These are phyloP conservation scores for Rhabdornis inornatus DNA, from an alignment of 2,113 vertebrate species.

Conservation along the genomic window DNA sequence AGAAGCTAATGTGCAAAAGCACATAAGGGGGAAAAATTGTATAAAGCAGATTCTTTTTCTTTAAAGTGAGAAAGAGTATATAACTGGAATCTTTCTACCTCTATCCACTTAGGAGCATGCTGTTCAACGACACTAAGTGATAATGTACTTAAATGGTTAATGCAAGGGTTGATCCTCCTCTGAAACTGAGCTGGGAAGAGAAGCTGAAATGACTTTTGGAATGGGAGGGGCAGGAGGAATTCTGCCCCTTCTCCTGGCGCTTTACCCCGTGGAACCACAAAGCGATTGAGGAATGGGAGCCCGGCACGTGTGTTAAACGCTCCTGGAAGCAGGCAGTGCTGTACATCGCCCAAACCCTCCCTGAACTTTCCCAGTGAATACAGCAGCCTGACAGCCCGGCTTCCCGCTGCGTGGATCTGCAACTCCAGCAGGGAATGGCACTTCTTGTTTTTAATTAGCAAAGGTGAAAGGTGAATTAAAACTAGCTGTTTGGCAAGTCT, in stretches of 20 bases:
- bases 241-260: background rate
- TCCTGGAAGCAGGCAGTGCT: constrained; percentile 33
- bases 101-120: background rate
- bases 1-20: background rate
- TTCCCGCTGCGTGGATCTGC: constrained; percentile 72
- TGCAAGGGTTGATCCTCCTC: constrained; percentile 15
- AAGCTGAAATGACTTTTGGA: constrained; percentile 6
- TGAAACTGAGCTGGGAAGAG: constrained; percentile 11
- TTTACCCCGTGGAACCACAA: background rate
- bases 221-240: background rate
- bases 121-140: constrained; percentile 4
- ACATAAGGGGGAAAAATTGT: background rate
- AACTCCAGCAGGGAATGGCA: constrained; percentile 64
- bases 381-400: constrained; percentile 65
- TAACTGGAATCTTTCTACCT: background rate
- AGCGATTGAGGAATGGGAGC: background rate
- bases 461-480: constrained; percentile 79
- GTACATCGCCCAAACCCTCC: constrained; percentile 51
- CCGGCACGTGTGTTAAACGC: constrained; percentile 62
- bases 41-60: background rate
- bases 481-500: constrained; percentile 70
- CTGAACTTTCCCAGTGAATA: constrained; percentile 72
- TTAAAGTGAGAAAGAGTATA: background rate
- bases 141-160: constrained; percentile 37
- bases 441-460: constrained; percentile 77